phyloP scores from a whole-genome alignment of 2,888 invertebrate genomes.

The Polydesmus complanatus region DNA sequence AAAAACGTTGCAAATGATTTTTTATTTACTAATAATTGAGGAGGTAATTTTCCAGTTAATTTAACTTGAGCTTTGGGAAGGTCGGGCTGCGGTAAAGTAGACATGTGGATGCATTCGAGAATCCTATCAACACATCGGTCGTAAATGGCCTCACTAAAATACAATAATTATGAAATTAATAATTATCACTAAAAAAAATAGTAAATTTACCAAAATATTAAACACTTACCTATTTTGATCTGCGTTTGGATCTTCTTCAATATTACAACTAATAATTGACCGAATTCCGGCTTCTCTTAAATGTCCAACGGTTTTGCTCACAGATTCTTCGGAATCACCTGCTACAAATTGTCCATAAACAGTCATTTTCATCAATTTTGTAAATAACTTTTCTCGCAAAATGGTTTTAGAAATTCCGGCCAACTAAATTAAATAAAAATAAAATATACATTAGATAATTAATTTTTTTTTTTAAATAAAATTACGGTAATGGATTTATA shows the following conservation, averaged over 20 bases:
- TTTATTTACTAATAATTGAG: constrained; percentile 29
- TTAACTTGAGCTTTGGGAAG: constrained; percentile 30
- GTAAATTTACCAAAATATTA: background rate
- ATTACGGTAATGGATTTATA: background rate
- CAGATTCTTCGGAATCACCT: constrained; percentile 28
- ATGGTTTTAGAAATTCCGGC: constrained; percentile 23
- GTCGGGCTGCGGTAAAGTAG: constrained; percentile 22
- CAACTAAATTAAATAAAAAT: constrained; percentile 22
- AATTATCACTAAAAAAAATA: background rate
- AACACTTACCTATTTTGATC: constrained; percentile 17
- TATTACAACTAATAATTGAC: constrained; percentile 32
- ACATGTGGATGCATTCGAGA: constrained; percentile 22
- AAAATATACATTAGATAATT: too few relatives aligned
- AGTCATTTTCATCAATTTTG: constrained; percentile 28
- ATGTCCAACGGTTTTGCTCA: constrained; percentile 24
- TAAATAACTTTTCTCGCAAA: constrained; percentile 26
- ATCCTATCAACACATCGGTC: constrained; percentile 25
- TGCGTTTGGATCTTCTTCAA: constrained; percentile 32
- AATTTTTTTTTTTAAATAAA: background rate
- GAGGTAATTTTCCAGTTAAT: constrained; percentile 31
- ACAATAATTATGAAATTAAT: constrained; percentile 6
- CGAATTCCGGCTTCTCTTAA: constrained; percentile 27
- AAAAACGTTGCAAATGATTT: background rate
- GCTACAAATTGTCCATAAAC: constrained; percentile 38
- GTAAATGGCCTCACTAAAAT: constrained; percentile 23